Base-by-base conservation (phyloP, 1,140 invertebrate species). In the Temnothorax curvispinosus region DNA sequence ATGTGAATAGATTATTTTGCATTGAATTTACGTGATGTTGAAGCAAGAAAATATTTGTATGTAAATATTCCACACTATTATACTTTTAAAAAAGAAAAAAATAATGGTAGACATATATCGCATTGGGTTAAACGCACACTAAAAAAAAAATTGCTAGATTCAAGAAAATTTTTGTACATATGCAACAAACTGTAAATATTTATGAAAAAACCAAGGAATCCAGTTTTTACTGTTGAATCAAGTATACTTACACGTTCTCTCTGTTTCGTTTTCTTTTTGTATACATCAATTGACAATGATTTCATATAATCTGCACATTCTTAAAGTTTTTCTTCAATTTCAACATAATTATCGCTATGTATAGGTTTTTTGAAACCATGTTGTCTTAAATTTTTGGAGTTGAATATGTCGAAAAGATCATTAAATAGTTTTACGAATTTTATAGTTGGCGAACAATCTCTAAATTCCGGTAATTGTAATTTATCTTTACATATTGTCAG, bases 381-480 rank as follows among this genome's bases (percentile, higher is more conserved):
- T 32, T 76, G 72, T 27, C n/a, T 75, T 58, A 8, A 0, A 76
- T 41, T 76, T 44, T 60, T 44, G 8, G 72, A 76, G 41, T 76
- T 76, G 7, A 76, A 60, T 9, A 76, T 60, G 27, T 76, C 54
- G 18, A 76, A 76, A 15, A 76, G 3, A 21, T 58, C 72, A 44
- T 60, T 76, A 60, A 76, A 60, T 52, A 21, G 54, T 38, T 2
- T 3, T 60, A 41, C 21, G 21, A 44, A 76, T 58, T 18, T 58
- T 1, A 44, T 21, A 3, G 54, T 76, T 41, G 72, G 15, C 5
- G n/a, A 41, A 76, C 72, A 76, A 76, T 76, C 21, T 76, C 18
- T 6, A 35, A 76, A 76, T 8, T 76, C 2, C 9, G 54, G 13
- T 41, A 76, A 44, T 18, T 58, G 1, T 58, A 76, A 76, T 3